Evolutionary conservation across 2,888 invertebrate species (phyloP).

Genomic region (Arctia plantaginis): DNA sequence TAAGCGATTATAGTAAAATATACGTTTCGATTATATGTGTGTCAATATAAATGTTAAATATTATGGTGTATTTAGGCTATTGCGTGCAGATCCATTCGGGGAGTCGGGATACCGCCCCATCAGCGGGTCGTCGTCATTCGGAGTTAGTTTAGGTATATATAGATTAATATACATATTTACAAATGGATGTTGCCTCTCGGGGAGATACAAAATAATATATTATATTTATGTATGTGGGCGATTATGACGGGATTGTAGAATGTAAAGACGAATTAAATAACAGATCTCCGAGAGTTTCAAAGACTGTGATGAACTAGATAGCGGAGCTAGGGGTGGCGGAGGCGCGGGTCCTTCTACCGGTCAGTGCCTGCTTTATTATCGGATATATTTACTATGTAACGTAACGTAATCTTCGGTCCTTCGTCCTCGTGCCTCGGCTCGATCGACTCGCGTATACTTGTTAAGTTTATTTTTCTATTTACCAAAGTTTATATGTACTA

Average conservation of each 20-base stretch:
- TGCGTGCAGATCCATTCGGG: slow-evolving; percentile 3
- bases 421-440: slow-evolving; percentile 18
- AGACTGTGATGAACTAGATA: slow-evolving; percentile 54
- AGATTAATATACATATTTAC: slow-evolving; percentile 47
- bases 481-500: slow-evolving; percentile 45
- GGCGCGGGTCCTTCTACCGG: slow-evolving; percentile 29
- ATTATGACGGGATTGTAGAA: slow-evolving; percentile 22
- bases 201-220: slow-evolving; percentile 28
- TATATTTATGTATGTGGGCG: slow-evolving; percentile 17
- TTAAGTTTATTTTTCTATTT: slow-evolving; percentile 57
- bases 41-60: slow-evolving; percentile 57
- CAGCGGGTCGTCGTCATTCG: slow-evolving; percentile 21
- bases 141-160: slow-evolving; percentile 42
- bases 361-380: slow-evolving; percentile 48
- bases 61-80: slow-evolving; percentile 47
- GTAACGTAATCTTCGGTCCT: slow-evolving; percentile 23
- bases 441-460: slow-evolving; percentile 33
- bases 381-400: slow-evolving; percentile 38
- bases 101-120: not conserved
- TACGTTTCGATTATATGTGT: slow-evolving; percentile 38
- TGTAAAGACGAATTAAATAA: slow-evolving; percentile 38
- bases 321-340: slow-evolving; percentile 12
- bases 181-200: slow-evolving; percentile 53
- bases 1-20: slow-evolving; percentile 34
- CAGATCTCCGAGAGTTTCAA: slow-evolving; percentile 37